Evolutionary conservation across 2,797 vertebrate genomes (phyloP), one percentile per base, ranked within the genome.

Genomic region (Eutrigla gurnardus): DNA sequence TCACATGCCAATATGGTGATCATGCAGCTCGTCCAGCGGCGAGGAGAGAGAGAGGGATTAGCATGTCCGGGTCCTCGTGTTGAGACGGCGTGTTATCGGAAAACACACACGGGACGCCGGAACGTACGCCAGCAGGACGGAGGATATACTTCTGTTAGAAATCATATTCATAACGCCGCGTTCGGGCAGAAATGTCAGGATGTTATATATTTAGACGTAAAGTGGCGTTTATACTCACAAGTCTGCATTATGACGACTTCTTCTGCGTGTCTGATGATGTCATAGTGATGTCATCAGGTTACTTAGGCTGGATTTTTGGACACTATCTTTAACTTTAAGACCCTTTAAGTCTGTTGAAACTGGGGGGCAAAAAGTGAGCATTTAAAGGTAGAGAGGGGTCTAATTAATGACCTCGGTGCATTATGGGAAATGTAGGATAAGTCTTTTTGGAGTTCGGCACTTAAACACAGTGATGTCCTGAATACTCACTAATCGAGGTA

Each of bases 1-100:
- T 89, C 90, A 89, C 84, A 84, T 81, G 86, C 81, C 84, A 81
- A 88, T 84, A 86, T 65, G 73, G 77, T 72, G 81, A 84, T 86
- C 82, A 71, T 75, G 65, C 70, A 70, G 77, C 84, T 81, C 75
- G 42, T 77, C 80, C 77, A 79, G 80, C 46, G 40, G 58, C 80
- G 65, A 25, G 25, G 25, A 25, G 25, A 25, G 25, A 77, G 58
- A 73, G 78, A 54, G 18, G 33, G 15, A 86, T 87, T 86, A 77
- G 68, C 78, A 85, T 83, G 43, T 25, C 25, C 76, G 77, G 63
- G 84, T 80, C 69, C 73, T 76, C 62, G 6, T 73, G 75, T 35
- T 43, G 70, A 74, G 53, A 49, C 65, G 13, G 75, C 15, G 76
- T 37, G 57, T 58, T 75, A 71, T 81, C 72, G 58, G 78, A 70